Evolutionary conservation across 2,113 vertebrate species (phyloP), one percentile per base, ranked within the genome.

Genomic region (Caranx ignobilis): DNA sequence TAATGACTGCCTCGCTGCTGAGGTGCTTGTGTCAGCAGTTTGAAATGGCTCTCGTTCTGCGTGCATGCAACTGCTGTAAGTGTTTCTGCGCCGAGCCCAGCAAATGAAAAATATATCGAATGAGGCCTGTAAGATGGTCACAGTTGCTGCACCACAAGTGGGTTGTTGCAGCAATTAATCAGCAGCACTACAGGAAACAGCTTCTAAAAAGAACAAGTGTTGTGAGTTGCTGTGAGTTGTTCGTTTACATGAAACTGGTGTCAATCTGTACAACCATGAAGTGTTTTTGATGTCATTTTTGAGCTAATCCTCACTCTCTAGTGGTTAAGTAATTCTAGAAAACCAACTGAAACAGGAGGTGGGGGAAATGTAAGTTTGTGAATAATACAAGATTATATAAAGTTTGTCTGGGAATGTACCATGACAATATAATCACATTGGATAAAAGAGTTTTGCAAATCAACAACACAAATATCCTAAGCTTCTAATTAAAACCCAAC

Each of bases 11-110:
- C 82, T 80, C 60, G 35, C 87, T 74, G 81, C 85, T 35, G 82
- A 84, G 83, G 73, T 71, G 90, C 91, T 87, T 92, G 90, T 92
- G 90, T 93, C 94, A 93, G 93, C 92, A 89, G 0, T 92, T 93
- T 92, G 67, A 86, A 91, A 91, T 84, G 85, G 73, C 86, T 77
- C 85, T 89, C 86, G 54, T 82, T 87, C 89, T 79, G 68, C 39
- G 52, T 59, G 71, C 72, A 18, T 64, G 77, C 60, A 11, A 65
- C 76, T 35, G 18, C 85, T 75, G 52, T 45, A 56, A 81, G 77
- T 79, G 62, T 41, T 59, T 56, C 76, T 43, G 56, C 81, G 56
- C 74, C 41, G 63, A 83, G 75, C 65, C 70, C 69, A 59, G 83
- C 55, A 88, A 83, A 84, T 84, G 84, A 90, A 87, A 87, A 83